Conservation (phyloP, 2,888 invertebrate species). For the Syrphus vitripennis region DNA sequence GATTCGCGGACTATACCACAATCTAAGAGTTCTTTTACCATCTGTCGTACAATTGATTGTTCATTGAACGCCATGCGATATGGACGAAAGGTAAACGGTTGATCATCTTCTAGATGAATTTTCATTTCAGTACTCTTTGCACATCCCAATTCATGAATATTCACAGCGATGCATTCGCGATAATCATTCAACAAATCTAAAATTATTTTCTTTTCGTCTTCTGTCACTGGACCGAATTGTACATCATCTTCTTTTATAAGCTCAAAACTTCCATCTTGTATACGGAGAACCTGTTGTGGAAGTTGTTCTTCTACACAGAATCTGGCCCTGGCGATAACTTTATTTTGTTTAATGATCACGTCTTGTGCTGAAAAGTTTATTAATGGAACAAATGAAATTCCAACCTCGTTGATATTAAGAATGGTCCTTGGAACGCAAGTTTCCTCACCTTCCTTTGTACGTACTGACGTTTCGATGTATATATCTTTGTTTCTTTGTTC, state of each 20-base stretch:
- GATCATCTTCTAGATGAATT: constrained; percentile 69
- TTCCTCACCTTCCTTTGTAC: constrained; percentile 29
- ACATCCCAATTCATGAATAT: constrained; percentile 36
- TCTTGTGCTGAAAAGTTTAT: constrained; percentile 26
- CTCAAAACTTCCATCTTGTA: neutral
- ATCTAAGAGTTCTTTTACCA: constrained; percentile 67
- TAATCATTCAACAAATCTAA: neutral
- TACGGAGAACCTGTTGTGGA: neutral
- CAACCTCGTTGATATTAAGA: constrained; percentile 15
- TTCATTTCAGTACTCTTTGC: constrained; percentile 49
- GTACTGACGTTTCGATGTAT: constrained; percentile 10
- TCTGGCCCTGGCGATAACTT: constrained; percentile 19
- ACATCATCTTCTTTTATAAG: neutral
- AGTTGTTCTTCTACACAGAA: neutral
- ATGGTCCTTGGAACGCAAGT: constrained; percentile 33
- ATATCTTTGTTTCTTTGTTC: constrained; percentile 4
- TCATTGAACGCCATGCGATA: constrained; percentile 73
- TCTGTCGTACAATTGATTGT: constrained; percentile 66
- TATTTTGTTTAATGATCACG: constrained; percentile 11
- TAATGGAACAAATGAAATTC: constrained; percentile 19
- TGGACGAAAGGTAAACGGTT: constrained; percentile 73
- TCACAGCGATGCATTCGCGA: constrained; percentile 22
- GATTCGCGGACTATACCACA: constrained; percentile 72
- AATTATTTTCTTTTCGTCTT: neutral
- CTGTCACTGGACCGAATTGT: constrained; percentile 7